Conservation (phyloP, 2,797 vertebrate genomes). For the Parotocinclus haroldoi region DNA sequence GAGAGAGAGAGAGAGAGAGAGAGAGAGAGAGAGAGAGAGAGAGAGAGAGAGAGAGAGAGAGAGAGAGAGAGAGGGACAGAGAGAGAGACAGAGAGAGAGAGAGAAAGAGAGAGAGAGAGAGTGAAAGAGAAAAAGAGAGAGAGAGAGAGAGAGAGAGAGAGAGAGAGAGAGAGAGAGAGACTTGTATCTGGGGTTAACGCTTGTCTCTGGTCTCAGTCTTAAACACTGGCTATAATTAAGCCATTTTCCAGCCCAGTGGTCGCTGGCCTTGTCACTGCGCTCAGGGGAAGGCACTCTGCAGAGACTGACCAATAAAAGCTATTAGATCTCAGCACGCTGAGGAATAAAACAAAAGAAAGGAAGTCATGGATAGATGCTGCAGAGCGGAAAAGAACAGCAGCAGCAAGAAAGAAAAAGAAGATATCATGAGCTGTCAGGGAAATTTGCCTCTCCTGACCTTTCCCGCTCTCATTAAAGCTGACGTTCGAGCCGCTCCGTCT, state of each 20-base stretch:
- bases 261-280: constrained; percentile 39
- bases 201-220: constrained; percentile 36
- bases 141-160: too few relatives aligned
- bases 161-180: too few relatives aligned
- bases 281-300: constrained; percentile 49
- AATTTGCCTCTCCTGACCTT: constrained; percentile 62
- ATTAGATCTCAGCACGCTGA: constrained; percentile 53
- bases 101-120: too few relatives aligned
- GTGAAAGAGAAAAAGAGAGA: too few relatives aligned
- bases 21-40: too few relatives aligned
- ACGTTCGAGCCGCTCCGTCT: too few relatives aligned
- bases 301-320: constrained; percentile 60
- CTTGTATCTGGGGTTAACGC: constrained; percentile 32
- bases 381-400: too few relatives aligned
- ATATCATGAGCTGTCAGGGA: too few relatives aligned
- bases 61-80: constrained; percentile 11
- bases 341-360: constrained; percentile 49
- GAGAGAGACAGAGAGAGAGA: not conserved
- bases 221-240: constrained; percentile 50
- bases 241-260: constrained; percentile 62
- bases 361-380: constrained; percentile 7
- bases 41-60: too few relatives aligned
- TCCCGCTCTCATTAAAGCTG: constrained; percentile 69
- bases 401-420: constrained; percentile 54
- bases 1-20: too few relatives aligned